Base-by-base conservation (phyloP, 2,797 vertebrate species). In the Argentina silus region DNA sequence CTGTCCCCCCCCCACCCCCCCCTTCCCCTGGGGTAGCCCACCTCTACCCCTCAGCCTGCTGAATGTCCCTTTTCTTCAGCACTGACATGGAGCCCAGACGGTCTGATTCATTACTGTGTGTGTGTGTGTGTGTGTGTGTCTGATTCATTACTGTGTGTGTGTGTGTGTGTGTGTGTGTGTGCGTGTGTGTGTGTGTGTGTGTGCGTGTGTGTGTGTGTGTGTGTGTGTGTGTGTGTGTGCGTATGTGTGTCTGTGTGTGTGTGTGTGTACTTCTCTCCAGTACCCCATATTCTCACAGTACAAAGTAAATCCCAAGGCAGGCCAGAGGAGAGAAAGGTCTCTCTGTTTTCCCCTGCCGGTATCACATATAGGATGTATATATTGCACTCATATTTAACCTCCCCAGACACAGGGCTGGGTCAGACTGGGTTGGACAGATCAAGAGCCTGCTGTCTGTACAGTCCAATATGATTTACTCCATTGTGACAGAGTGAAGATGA, bases 11-110 rank as follows among this genome's bases (percentile, higher is more conserved):
- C 15, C 10, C 50, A 36, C 15, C 67, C 9, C 44, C 45, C 55
- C 48, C 57, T 19, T 15, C 51, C 51, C 9, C 48, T 15, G n/a
- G 36, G 60, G 27, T 43, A 62, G 60, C 12, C 44, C 17, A 45
- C 55, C 55, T 17, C n/a, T 7, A n/a, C 61, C 17, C 43, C 48
- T 7, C 70, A 43, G 63, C 56, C 68, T 70, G 67, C 74, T 74
- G 70, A 73, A 76, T 74, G 63, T 51, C 70, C 67, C 61, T 65
- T 74, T 74, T 72, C 69, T 79, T 67, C 65, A 23, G 5, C n/a
- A 19, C 42, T 67, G 71, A 72, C 72, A 56, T 61, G 74, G 45
- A 70, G 51, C 23, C 63, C 68, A 74, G 72, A 70, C 71, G 59
- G 59, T 51, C 78, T 73, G 74, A 68, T 74, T 80, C 67, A 74